A percentile compares a stretch with the other conserved stretches of the same genome.
Conservation (phyloP, 1,140 invertebrate species). For the Mylabris phalerata region DNA sequence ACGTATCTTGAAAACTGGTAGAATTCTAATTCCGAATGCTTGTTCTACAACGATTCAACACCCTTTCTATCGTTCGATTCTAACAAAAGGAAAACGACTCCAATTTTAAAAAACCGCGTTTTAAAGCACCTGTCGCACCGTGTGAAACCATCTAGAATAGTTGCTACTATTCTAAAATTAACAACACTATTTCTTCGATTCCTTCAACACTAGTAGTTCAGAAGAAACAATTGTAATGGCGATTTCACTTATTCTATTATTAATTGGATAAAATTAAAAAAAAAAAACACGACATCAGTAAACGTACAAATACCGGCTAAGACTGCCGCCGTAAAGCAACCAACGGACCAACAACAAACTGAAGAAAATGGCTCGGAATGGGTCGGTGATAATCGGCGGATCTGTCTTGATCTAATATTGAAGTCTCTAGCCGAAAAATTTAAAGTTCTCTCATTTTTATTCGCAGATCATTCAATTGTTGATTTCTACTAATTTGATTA, state of each 20-base stretch:
- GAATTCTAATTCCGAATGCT: conserved; percentile 2
- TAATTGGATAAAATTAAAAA: too few relatives aligned
- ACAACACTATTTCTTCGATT: too few relatives aligned
- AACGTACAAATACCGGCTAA: conserved; percentile 22
- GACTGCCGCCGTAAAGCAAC: conserved; percentile 12
- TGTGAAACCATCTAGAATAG: too few relatives aligned
- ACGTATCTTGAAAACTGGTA: too few relatives aligned
- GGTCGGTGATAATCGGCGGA: conserved; percentile 15
- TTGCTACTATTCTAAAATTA: too few relatives aligned
- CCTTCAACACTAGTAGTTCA: too few relatives aligned
- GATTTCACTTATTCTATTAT: too few relatives aligned
- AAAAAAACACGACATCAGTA: conserved; percentile 19
- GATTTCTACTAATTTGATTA: too few relatives aligned
- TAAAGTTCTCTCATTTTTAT: too few relatives aligned
- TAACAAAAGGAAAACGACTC: too few relatives aligned
- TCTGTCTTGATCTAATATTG: conserved; percentile 16
- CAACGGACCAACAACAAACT: conserved; percentile 13
- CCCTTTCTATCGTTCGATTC: neutral
- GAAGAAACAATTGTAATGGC: too few relatives aligned
- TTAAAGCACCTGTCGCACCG: conserved; percentile 18
- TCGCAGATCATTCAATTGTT: too few relatives aligned
- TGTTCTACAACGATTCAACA: conserved; percentile 9
- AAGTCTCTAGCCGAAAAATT: conserved; percentile 9
- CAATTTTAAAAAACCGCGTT: neutral
- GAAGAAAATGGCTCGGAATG: conserved; percentile 6